Conservation (phyloP, 2,888 invertebrate species). For the Drosophila fungiperda region DNA sequence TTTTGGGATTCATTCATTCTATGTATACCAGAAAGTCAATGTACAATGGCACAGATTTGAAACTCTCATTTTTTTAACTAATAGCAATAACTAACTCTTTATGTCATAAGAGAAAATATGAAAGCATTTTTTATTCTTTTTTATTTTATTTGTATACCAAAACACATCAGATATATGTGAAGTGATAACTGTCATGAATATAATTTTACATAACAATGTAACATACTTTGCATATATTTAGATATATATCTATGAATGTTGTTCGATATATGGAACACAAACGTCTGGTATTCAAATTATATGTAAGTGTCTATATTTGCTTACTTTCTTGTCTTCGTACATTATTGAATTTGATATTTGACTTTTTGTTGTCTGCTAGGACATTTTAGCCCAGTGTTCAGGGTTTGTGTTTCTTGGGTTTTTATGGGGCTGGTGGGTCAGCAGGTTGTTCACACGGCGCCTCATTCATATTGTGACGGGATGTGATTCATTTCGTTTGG, state of each 20-base stretch:
- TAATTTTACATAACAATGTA: background rate
- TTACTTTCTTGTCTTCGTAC: background rate
- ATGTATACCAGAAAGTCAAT: conserved; percentile 33
- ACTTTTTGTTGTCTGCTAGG: background rate
- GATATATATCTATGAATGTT: background rate
- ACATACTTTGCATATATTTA: background rate
- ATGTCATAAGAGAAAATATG: background rate
- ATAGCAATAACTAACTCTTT: background rate
- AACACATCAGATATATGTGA: background rate
- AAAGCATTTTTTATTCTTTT: background rate
- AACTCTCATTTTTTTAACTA: conserved; percentile 1
- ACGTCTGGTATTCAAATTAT: background rate
- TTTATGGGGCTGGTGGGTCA: conserved; percentile 46
- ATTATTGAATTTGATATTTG: background rate
- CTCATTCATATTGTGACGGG: conserved; percentile 62
- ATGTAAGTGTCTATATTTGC: background rate
- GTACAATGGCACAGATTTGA: conserved; percentile 45
- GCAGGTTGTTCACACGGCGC: conserved; percentile 57
- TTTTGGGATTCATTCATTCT: conserved; percentile 63
- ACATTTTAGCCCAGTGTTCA: conserved; percentile 25
- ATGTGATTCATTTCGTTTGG: conserved; percentile 67
- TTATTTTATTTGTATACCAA: background rate
- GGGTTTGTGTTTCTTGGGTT: conserved; percentile 7
- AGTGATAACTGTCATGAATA: background rate
- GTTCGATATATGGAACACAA: background rate